phyloP scores from a whole-genome alignment of 1,140 invertebrate genomes.

The Drosophila tsacasi region DNA sequence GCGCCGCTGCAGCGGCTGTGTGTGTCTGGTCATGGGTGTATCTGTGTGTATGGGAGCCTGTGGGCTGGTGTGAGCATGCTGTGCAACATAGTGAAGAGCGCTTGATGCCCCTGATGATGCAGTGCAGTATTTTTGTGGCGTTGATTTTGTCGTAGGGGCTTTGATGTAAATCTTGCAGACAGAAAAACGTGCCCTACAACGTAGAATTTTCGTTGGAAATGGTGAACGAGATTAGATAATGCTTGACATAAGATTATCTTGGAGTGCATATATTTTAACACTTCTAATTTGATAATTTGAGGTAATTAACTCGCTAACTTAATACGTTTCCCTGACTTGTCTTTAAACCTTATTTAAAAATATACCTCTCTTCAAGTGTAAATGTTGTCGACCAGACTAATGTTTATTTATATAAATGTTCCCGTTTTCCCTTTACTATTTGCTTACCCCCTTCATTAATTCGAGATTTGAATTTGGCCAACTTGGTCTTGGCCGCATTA shows the following conservation, averaged over 20 bases:
- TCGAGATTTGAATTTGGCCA: neutral
- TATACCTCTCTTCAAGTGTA: neutral
- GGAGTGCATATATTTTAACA: neutral
- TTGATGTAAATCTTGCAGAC: conserved; percentile 16
- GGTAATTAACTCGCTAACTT: neutral
- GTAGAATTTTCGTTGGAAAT: neutral
- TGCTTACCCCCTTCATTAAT: neutral
- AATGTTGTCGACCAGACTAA: neutral
- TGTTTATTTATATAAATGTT: neutral
- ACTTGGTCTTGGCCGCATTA: conserved; percentile 25
- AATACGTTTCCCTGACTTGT: neutral
- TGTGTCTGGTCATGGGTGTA: conserved; percentile 10
- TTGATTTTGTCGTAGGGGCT: conserved; percentile 26
- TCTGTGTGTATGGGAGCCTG: conserved; percentile 10
- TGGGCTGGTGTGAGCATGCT: conserved; percentile 25
- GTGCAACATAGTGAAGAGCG: conserved; percentile 49
- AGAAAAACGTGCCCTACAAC: neutral
- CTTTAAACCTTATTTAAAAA: neutral
- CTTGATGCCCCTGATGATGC: conserved; percentile 27
- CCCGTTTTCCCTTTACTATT: neutral
- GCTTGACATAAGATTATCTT: neutral
- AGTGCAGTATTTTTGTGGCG: conserved; percentile 22
- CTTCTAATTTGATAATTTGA: neutral
- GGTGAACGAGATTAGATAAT: neutral
- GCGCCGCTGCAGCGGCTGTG: conserved; percentile 5